phyloP scores from a whole-genome alignment of 53 echinoderm and acorn worm species.

The Patiria pectinifera region DNA sequence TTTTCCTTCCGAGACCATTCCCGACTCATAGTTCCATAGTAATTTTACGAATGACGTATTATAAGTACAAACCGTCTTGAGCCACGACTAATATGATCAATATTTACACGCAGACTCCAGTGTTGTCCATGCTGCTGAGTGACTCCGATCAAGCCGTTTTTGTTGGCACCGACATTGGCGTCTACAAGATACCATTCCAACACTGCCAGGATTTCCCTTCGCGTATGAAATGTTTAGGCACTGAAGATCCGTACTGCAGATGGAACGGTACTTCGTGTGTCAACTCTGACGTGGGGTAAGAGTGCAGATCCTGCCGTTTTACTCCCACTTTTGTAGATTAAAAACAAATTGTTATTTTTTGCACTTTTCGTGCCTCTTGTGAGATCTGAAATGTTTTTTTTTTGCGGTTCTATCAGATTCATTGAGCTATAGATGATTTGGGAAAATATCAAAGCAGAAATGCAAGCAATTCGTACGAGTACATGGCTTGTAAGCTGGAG shows the following conservation, averaged over 20 bases:
- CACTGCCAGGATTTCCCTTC: slow-evolving; percentile 35
- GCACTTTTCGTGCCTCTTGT: no score
- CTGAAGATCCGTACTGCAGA: slow-evolving; percentile 17
- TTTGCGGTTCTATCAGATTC: no score
- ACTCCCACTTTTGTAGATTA: background rate
- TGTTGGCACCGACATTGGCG: slow-evolving; percentile 45
- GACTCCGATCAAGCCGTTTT: slow-evolving; percentile 27
- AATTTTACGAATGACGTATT: no score
- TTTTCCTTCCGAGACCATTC: no score
- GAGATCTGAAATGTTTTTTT: no score
- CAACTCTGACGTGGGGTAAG: background rate
- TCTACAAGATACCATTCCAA: slow-evolving; percentile 43
- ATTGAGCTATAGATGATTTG: no score
- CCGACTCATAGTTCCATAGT: no score
- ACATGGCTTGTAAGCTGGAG: no score
- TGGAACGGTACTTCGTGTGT: background rate
- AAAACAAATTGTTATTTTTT: no score
- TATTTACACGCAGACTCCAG: background rate
- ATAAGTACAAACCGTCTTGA: background rate
- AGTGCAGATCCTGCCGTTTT: background rate
- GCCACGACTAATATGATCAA: background rate
- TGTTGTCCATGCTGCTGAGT: slow-evolving; percentile 44
- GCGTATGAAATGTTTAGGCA: background rate
- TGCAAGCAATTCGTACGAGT: no score
- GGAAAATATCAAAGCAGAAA: no score